A percentile compares a stretch with the other conserved stretches of the same genome.
phyloP scores from a whole-genome alignment of 53 echinoderm and acorn worm genomes.

The Arbacia lixula region DNA sequence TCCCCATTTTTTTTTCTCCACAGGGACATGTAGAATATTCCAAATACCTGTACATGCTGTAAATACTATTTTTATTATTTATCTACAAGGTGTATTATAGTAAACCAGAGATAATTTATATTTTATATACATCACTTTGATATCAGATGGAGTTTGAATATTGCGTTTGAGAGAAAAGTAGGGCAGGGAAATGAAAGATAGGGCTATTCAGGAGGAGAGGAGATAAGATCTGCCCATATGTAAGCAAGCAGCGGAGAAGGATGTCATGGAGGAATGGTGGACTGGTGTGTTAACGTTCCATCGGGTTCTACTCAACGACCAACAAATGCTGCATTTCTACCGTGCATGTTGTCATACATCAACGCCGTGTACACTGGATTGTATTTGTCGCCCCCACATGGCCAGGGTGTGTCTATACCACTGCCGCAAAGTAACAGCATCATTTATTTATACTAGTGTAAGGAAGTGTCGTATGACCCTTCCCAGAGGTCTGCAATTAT shows the following conservation, averaged over 20 bases:
- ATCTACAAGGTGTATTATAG: conserved; percentile 56
- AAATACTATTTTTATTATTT: conserved; percentile 57
- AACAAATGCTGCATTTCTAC: conserved; percentile 21
- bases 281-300: not conserved
- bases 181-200: not conserved
- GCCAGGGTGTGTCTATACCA: too few relatives aligned
- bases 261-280: not conserved
- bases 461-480: too few relatives aligned
- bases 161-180: not conserved
- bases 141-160: conserved; percentile 1
- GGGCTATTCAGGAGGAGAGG: not conserved
- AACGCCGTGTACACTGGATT: too few relatives aligned
- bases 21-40: conserved; percentile 51
- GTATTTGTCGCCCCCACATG: too few relatives aligned
- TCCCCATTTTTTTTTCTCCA: not conserved
- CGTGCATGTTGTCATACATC: too few relatives aligned
- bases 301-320: not conserved
- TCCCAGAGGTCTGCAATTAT: too few relatives aligned
- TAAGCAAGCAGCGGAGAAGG: not conserved
- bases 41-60: conserved; percentile 42
- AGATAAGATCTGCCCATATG: not conserved
- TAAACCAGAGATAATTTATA: conserved; percentile 59
- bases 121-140: conserved; percentile 50
- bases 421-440: too few relatives aligned
- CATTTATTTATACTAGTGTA: too few relatives aligned